Conservation (phyloP, 2,888 invertebrate species). For the Stomorhina lunata region DNA sequence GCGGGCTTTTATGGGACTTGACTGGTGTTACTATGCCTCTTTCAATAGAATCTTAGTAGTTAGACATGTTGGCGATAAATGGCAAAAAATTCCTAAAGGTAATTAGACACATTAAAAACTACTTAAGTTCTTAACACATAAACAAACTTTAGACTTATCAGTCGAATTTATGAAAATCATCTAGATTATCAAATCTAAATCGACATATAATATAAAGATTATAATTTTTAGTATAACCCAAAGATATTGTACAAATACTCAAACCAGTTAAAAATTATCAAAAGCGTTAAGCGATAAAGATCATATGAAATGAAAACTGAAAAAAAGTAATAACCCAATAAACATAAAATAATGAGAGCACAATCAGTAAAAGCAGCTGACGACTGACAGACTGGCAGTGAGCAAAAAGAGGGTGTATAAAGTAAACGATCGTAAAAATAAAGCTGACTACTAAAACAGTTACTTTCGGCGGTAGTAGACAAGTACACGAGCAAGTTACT, state of each 20-base stretch:
- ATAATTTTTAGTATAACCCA: conserved; percentile 12
- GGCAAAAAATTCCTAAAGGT: neutral
- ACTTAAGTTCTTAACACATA: neutral
- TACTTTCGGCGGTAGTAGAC: neutral
- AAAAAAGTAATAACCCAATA: neutral
- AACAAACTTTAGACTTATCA: neutral
- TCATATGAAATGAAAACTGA: no score
- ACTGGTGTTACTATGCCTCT: no score
- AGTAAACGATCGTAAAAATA: neutral
- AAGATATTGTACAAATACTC: neutral
- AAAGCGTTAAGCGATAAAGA: no score
- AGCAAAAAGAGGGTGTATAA: neutral
- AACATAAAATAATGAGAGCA: neutral
- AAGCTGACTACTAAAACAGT: conserved; percentile 30
- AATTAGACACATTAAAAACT: neutral
- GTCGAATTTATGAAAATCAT: neutral
- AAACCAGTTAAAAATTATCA: neutral
- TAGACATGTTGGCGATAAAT: neutral
- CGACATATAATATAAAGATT: neutral
- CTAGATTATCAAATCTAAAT: conserved; percentile 1
- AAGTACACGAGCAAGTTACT: conserved; percentile 1
- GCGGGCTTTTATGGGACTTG: no score
- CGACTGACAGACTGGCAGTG: no score
- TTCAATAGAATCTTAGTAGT: neutral
- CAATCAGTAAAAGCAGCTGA: neutral